These are phyloP conservation scores for Arrhopalites spinosus DNA, from an alignment of 2,888 invertebrate species.

Conservation along the genomic window DNA sequence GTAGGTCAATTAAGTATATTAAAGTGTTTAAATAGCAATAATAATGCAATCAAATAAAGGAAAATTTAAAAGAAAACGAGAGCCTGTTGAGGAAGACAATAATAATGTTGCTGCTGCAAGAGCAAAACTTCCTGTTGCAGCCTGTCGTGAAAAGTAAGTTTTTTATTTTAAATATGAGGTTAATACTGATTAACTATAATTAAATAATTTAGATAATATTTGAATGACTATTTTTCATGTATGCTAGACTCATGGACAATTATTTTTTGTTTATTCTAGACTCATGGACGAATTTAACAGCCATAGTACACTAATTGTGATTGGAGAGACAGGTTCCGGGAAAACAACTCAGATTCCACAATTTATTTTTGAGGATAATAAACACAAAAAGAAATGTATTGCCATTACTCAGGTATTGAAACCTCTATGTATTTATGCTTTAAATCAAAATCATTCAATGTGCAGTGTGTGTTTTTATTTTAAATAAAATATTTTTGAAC, in stretches of 20 bases:
- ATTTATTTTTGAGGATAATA: constrained; percentile 79
- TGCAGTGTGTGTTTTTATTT: background rate
- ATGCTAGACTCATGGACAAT: too few species aligned
- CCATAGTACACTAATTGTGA: constrained; percentile 72
- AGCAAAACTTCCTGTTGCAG: constrained; percentile 12
- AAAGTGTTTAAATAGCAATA: too few species aligned
- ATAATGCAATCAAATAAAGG: background rate
- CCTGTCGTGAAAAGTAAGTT: constrained; percentile 20
- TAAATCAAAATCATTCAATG: background rate
- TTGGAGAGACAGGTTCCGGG: constrained; percentile 99
- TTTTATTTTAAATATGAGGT: too few species aligned
- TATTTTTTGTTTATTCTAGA: constrained; percentile 6
- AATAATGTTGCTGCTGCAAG: background rate
- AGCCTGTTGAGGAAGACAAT: too few species aligned
- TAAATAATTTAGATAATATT: too few species aligned
- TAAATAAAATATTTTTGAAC: constrained; percentile 9
- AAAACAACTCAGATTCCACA: constrained; percentile 99
- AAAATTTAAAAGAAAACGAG: background rate
- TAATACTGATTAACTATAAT: too few species aligned
- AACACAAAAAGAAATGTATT: constrained; percentile 72
- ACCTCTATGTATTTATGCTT: background rate
- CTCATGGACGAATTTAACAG: constrained; percentile 17
- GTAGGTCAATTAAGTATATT: too few species aligned
- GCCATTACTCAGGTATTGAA: constrained; percentile 64
- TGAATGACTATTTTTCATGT: too few species aligned